Evolutionary conservation across 2,888 invertebrate species (phyloP), one percentile per base, ranked within the genome.

Genomic region (Neria commutata): DNA sequence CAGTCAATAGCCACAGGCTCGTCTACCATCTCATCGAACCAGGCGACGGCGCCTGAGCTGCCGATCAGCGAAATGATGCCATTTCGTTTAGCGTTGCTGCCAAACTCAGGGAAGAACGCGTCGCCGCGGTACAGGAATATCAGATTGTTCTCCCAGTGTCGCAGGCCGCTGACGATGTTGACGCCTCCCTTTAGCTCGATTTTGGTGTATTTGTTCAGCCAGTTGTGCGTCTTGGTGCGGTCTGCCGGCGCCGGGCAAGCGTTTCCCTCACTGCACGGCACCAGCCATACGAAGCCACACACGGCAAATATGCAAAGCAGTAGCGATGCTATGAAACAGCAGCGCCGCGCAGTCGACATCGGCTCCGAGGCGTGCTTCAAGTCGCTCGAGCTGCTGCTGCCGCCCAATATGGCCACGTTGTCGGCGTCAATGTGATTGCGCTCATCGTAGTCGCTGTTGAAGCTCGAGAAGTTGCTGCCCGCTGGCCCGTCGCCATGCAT

Each of bases 1-100:
- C 93, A 93, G 73, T 91, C 89, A 29, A 92, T 87, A 71, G 88
- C 86, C 23, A 85, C 85, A 0, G 92, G 91, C 67, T 88, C 86
- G 69, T 87, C 86, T 40, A 84, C 85, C 72, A 91, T 87, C 63
- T 87, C 84, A 24, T 89, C 88, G 71, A 87, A 89, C 92, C 92
- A 92, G 2, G 89, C 87, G 0, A 89, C 86, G 60, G 86, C 86
- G 0, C 92, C 91, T 5, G 86, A 87, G 61, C 85, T 87, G 1
- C 89, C 89, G 52, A 89, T 86, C 62, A 91, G 84, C 0, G 89
- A 87, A 21, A 90, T 83, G 6, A 90, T 86, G n/a, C 89, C 91
- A 73, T 89, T 75, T 63, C 76, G 70, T 33, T 80, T 81, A 0
- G 73, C 71, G 33, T 80, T 78, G 37, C 80, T 81, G 59, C 81